phyloP scores from a whole-genome alignment of 2,888 invertebrate genomes.

The Lottia gigantea region DNA sequence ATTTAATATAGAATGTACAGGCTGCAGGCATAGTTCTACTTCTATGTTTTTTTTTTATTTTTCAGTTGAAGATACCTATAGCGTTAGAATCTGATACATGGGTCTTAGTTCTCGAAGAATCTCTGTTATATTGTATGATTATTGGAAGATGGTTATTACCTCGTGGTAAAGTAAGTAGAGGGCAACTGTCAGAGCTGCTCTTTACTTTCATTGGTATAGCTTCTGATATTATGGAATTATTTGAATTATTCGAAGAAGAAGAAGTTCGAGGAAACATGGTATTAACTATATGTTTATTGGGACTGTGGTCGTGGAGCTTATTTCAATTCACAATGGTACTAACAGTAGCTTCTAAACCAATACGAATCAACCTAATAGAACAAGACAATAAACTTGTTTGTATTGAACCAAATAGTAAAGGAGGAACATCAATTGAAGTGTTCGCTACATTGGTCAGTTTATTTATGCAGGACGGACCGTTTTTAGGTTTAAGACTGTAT shows the following conservation, averaged over 20 bases:
- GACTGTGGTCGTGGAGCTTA: constrained; percentile 60
- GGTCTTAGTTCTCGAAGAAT: constrained; percentile 40
- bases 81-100: constrained; percentile 32
- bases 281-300: constrained; percentile 55
- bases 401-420: constrained; percentile 2
- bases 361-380: constrained; percentile 7
- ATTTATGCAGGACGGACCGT: constrained; percentile 47
- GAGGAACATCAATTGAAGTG: constrained; percentile 12
- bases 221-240: constrained; percentile 51
- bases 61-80: constrained; percentile 12
- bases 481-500: constrained; percentile 71
- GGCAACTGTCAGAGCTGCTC: constrained; percentile 57
- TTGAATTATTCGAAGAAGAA: constrained; percentile 46
- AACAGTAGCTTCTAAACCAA: constrained; percentile 16
- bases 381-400: constrained; percentile 6
- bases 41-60: too few species aligned
- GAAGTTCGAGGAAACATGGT: constrained; percentile 47
- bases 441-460: constrained; percentile 28
- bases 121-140: constrained; percentile 35
- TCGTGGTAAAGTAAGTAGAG: constrained; percentile 49
- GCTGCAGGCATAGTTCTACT: too few species aligned
- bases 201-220: constrained; percentile 64
- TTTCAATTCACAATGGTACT: constrained; percentile 62
- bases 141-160: constrained; percentile 39
- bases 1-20: too few species aligned